Base-by-base conservation (phyloP, 2,888 invertebrate species). In the Coelinius sp. region DNA sequence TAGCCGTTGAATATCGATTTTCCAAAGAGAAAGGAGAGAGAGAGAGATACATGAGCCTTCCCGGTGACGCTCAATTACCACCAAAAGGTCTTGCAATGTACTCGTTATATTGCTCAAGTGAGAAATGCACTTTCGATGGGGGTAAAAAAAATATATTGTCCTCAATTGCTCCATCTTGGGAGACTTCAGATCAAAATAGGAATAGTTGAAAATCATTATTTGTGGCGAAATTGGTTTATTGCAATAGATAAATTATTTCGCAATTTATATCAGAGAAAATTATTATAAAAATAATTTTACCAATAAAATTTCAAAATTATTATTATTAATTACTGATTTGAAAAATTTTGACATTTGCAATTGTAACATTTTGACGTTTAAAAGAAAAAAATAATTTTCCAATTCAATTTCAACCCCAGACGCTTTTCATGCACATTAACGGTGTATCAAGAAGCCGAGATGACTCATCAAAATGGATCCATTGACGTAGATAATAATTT, bases 1-100 rank as follows among this genome's bases (percentile, higher is more conserved):
- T 20, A 31, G 31, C 10, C 59, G 14, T 35, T 25, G 59, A 35
- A 8, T 59, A 59, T 59, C 31, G 35, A 20, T 35, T 49, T 49
- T 59, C 31, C 31, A 35, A n/a, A 59, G 59, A 59, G 59, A 59
- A 59, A 59, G 59, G 59, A 59, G 59, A 59, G 31, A 59, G 35
- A 59, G n/a, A n/a, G n/a, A n/a, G n/a, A 5, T 1, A 17, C 8
- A 17, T 8, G 17, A 5, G 27, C 12, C 20, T 17, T 2, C 22
- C 20, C 59, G n/a, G n/a, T 56, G 56, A 25, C 56, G 56, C 27
- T 25, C 24, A 59, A 31, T 59, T 35, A 35, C 20, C 17, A 20
- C 59, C 35, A 35, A 56, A 25, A 35, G 59, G 35, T 59, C 59
- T 59, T 59, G 59, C 59, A 56, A 56, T 25, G 56, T 27, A 20